Conservation (phyloP, 2,113 vertebrate genomes). For the Saguinus midas region DNA sequence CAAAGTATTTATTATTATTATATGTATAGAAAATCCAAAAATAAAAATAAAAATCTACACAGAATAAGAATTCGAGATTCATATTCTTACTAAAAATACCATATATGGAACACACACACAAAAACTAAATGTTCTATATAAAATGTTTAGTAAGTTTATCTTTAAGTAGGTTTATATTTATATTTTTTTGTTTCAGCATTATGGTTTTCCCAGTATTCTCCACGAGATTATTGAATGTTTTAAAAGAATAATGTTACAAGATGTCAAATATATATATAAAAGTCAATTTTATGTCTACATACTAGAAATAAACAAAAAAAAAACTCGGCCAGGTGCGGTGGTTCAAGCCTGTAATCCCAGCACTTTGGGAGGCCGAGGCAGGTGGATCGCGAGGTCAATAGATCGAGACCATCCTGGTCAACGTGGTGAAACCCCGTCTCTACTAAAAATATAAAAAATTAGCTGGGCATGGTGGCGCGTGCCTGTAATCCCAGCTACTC, state of each 20-base stretch:
- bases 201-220: neutral
- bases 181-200: neutral
- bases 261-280: neutral
- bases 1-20: neutral
- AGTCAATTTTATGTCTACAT: neutral
- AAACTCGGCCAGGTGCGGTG: too few species aligned
- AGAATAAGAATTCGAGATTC: neutral
- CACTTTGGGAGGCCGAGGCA: too few species aligned
- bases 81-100: neutral
- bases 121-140: neutral
- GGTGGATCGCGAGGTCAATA: too few species aligned
- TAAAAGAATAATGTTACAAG: neutral
- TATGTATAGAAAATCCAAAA: neutral
- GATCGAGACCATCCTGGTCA: too few species aligned
- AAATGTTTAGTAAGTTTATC: neutral
- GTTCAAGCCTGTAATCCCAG: too few species aligned
- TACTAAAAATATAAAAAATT: too few species aligned
- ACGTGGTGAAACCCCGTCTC: too few species aligned
- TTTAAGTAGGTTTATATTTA: neutral
- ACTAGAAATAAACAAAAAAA: neutral
- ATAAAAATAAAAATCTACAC: slow-evolving; percentile 7
- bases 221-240: neutral
- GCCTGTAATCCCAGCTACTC: too few species aligned
- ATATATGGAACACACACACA: neutral
- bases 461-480: too few species aligned